These are phyloP conservation scores for Molorchus minor DNA, from an alignment of 2,888 invertebrate genomes.

Conservation along the genomic window DNA sequence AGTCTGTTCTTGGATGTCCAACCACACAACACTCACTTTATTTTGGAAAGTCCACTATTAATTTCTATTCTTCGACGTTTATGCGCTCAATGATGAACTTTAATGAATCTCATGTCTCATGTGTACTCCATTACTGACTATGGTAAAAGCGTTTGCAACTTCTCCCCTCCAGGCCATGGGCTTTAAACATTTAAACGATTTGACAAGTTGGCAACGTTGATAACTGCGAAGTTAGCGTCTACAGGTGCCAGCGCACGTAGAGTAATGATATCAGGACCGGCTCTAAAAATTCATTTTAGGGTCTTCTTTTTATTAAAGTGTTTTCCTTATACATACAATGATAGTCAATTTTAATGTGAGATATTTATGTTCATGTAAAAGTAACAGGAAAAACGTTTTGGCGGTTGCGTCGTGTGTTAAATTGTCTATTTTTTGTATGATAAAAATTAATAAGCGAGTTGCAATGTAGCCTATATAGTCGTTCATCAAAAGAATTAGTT, in stretches of 20 bases:
- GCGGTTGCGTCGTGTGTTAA: too few species aligned
- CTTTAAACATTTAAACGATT: constrained; percentile 32
- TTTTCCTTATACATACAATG: too few species aligned
- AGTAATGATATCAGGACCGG: not conserved
- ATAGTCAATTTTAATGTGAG: too few species aligned
- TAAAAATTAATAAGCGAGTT: too few species aligned
- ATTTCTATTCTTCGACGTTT: constrained; percentile 7
- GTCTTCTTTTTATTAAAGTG: too few species aligned
- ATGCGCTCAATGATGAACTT: constrained; percentile 2
- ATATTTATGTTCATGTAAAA: too few species aligned
- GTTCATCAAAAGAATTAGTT: too few species aligned
- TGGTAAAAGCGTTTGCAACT: constrained; percentile 27
- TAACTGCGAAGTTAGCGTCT: constrained; percentile 5
- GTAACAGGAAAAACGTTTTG: too few species aligned
- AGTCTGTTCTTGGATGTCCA: too few species aligned
- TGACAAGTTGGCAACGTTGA: constrained; percentile 19
- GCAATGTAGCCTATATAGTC: too few species aligned
- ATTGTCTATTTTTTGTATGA: too few species aligned
- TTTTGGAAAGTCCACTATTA: constrained; percentile 2
- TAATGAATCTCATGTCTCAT: constrained; percentile 10
- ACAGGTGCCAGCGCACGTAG: not conserved
- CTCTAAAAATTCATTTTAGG: too few species aligned
- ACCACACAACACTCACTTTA: not conserved
- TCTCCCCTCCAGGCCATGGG: constrained; percentile 34
- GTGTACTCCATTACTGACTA: constrained; percentile 13